Evolutionary conservation across 2,113 vertebrate species (phyloP).

Genomic region (Myxocyprinus asiaticus): DNA sequence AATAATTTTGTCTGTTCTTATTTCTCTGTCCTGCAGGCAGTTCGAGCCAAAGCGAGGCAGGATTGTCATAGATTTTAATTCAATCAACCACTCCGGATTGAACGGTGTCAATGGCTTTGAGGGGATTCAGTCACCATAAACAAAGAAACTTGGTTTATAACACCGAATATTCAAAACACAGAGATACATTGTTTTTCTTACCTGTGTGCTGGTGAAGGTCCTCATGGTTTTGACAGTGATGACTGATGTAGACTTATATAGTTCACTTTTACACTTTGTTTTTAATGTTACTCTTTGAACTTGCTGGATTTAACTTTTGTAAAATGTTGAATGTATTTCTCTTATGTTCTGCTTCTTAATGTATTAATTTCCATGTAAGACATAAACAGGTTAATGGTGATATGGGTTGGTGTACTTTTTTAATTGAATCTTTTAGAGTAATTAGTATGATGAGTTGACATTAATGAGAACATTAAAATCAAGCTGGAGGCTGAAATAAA

Average conservation of each 20-base stretch:
- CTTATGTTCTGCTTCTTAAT: not conserved
- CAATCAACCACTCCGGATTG: slow-evolving; percentile 19
- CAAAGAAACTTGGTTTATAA: not conserved
- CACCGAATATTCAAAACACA: not conserved
- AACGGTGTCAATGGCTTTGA: not conserved
- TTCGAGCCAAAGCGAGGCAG: slow-evolving; percentile 25
- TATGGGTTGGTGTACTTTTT: not conserved
- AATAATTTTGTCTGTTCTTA: not conserved
- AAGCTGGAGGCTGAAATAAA: not conserved
- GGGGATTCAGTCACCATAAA: not conserved
- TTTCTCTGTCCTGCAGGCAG: slow-evolving; percentile 35
- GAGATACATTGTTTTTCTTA: not conserved
- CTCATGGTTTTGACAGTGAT: not conserved
- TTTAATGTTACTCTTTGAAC: not conserved
- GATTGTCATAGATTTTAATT: slow-evolving; percentile 40
- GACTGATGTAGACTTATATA: not conserved
- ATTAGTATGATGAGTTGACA: not conserved
- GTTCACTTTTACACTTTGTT: not conserved
- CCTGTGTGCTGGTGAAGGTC: not conserved
- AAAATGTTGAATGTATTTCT: not conserved
- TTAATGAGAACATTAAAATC: not conserved
- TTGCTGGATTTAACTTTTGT: not conserved
- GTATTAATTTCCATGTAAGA: no score
- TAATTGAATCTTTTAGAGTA: slow-evolving; percentile 9
- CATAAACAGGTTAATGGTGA: not conserved